Conservation (phyloP, 2,113 vertebrate genomes). For the Rynchops niger region DNA sequence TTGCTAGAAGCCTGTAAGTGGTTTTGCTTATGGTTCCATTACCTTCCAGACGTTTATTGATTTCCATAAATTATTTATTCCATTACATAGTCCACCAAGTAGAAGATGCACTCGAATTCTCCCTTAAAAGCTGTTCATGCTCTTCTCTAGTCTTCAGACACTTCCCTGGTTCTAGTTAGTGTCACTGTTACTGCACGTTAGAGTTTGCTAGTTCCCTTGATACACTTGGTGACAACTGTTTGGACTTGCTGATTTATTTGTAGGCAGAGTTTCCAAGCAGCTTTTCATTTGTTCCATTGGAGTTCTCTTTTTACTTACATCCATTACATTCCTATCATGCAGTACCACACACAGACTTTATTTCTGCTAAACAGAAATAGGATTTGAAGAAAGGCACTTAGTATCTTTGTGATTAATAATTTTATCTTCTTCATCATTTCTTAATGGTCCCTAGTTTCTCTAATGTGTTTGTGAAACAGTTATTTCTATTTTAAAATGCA, state of each 20-base stretch:
- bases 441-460: constrained; percentile 10
- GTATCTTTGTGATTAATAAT: constrained; percentile 29
- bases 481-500: constrained; percentile 15
- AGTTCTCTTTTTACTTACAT: background rate
- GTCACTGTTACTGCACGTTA: constrained; percentile 1
- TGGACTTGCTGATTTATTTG: constrained; percentile 9
- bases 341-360: background rate
- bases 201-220: constrained; percentile 1
- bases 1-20: constrained; percentile 33
- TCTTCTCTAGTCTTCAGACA: background rate
- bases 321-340: background rate
- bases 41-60: constrained; percentile 33
- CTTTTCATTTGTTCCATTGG: background rate
- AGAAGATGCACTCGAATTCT: background rate
- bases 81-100: background rate
- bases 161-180: background rate
- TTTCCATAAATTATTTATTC: constrained; percentile 51
- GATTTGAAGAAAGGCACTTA: constrained; percentile 2
- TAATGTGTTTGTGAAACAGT: background rate
- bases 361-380: background rate
- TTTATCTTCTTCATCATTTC: constrained; percentile 40
- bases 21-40: constrained; percentile 33
- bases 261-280: background rate
- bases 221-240: background rate
- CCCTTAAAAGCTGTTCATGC: background rate